These are phyloP conservation scores for Brachyrhaphis roseni DNA, from an alignment of 2,797 vertebrate species.

Conservation along the genomic window DNA sequence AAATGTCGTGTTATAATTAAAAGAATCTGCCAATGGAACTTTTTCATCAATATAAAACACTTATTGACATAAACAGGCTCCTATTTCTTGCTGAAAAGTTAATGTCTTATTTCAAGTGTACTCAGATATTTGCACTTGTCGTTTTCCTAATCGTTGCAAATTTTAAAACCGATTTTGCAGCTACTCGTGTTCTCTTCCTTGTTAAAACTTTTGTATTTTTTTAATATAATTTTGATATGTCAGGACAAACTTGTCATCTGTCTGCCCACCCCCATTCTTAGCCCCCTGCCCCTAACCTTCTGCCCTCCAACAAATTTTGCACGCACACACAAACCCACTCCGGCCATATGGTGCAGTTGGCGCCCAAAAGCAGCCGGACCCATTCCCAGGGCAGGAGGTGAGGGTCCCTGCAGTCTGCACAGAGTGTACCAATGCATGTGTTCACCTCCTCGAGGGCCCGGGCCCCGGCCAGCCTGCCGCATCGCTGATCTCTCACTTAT, in stretches of 20 bases:
- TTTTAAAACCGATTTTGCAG: not conserved
- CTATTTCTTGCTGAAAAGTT: too few species aligned
- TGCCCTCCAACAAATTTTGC: conserved; percentile 63
- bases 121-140: not conserved
- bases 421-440: conserved; percentile 31
- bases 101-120: too few species aligned
- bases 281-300: conserved; percentile 78
- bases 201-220: conserved; percentile 23
- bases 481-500: conserved; percentile 52
- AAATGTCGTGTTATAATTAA: too few species aligned
- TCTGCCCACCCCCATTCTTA: conserved; percentile 68
- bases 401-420: conserved; percentile 74
- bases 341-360: conserved; percentile 86
- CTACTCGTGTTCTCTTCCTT: not conserved
- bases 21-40: too few species aligned
- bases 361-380: conserved; percentile 84
- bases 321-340: conserved; percentile 66
- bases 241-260: conserved; percentile 63
- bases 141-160: not conserved
- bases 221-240: conserved; percentile 22
- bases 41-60: too few species aligned
- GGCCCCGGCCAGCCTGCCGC: conserved; percentile 63
- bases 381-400: conserved; percentile 86
- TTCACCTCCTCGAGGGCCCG: conserved; percentile 67
- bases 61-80: too few species aligned